Evolutionary conservation across 2,888 invertebrate genomes (phyloP).

Genomic region (Pteria penguin): DNA sequence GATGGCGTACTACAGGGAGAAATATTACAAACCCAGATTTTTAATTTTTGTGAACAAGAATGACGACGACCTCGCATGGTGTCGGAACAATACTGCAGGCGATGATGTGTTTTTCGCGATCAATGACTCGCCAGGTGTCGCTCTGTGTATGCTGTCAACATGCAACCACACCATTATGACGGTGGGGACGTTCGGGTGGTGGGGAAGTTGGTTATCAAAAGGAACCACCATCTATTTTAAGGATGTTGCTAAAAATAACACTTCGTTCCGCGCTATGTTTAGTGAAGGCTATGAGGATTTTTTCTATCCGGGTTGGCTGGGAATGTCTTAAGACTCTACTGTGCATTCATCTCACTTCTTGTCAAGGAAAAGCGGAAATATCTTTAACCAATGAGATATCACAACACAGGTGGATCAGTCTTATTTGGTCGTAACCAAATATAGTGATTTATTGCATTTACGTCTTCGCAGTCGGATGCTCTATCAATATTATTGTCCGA

Average conservation of each 20-base stretch:
- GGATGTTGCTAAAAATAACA: slow-evolving; percentile 46
- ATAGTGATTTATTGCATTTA: no score
- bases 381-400: no score
- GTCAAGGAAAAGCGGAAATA: no score
- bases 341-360: no score
- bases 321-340: no score
- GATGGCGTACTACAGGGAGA: slow-evolving; percentile 46
- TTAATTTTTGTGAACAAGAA: slow-evolving; percentile 56
- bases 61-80: slow-evolving; percentile 44
- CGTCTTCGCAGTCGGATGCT: no score
- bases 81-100: slow-evolving; percentile 45
- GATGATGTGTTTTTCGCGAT: slow-evolving; percentile 45
- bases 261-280: slow-evolving; percentile 44
- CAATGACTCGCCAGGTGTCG: slow-evolving; percentile 45
- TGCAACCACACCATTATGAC: slow-evolving; percentile 66
- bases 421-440: no score
- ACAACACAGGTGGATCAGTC: no score
- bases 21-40: slow-evolving; percentile 47
- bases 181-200: slow-evolving; percentile 66
- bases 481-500: no score
- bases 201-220: slow-evolving; percentile 57
- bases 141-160: slow-evolving; percentile 57
- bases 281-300: slow-evolving; percentile 53
- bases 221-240: slow-evolving; percentile 58
- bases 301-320: slow-evolving; percentile 54